Evolutionary conservation across 2,797 vertebrate genomes (phyloP).

Genomic region (Molossus alvarezi): DNA sequence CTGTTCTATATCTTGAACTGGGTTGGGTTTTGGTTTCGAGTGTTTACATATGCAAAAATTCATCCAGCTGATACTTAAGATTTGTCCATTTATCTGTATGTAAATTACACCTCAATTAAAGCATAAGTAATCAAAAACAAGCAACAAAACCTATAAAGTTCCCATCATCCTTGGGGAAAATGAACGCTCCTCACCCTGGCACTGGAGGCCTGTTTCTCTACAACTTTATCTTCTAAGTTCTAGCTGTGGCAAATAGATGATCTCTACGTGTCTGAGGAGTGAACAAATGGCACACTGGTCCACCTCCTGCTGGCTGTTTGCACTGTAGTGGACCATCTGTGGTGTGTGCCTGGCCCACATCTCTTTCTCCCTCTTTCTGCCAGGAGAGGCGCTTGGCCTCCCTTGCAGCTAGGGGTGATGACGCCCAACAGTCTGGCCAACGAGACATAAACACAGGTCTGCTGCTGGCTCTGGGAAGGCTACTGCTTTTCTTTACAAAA

Average conservation of each 20-base stretch:
- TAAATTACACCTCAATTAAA: slow-evolving; percentile 43
- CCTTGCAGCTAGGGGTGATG: neutral
- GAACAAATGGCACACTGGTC: neutral
- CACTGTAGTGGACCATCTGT: neutral
- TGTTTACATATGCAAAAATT: neutral
- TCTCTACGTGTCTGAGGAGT: neutral
- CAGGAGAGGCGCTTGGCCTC: neutral
- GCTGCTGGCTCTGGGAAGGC: neutral
- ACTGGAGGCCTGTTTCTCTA: neutral
- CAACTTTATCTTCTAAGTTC: neutral
- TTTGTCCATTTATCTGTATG: slow-evolving; percentile 29
- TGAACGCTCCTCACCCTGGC: neutral
- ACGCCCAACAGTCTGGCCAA: neutral
- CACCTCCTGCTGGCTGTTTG: neutral
- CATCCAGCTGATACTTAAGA: neutral
- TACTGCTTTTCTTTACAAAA: neutral
- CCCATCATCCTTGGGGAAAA: neutral
- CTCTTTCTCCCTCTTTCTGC: neutral
- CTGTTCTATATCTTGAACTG: neutral
- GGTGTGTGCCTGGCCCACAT: neutral
- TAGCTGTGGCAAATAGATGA: neutral
- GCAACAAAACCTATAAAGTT: neutral
- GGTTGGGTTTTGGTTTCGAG: neutral
- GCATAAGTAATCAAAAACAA: slow-evolving; percentile 5
- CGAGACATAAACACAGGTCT: neutral